Evolutionary conservation across 2,888 invertebrate species (phyloP).

Genomic region (Cremastobaeus sp.): DNA sequence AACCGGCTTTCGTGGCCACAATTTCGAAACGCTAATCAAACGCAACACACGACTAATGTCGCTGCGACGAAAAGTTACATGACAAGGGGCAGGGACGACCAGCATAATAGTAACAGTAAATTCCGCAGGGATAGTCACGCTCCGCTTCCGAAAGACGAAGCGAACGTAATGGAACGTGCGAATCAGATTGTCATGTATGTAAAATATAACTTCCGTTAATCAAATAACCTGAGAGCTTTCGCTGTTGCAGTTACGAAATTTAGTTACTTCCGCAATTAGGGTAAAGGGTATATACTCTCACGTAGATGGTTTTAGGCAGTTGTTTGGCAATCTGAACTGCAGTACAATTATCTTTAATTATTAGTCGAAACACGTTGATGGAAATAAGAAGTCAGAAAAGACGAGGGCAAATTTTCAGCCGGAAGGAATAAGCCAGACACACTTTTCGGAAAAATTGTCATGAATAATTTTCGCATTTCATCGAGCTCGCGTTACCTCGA

Average conservation of each 20-base stretch:
- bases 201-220: constrained; percentile 57
- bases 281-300: constrained; percentile 66
- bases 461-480: constrained; percentile 28
- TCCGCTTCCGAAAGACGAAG: constrained; percentile 84
- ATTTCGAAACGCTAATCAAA: constrained; percentile 78
- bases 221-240: constrained; percentile 40
- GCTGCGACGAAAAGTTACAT: constrained; percentile 70
- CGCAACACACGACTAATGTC: constrained; percentile 71
- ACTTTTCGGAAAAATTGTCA: too few relatives aligned
- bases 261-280: constrained; percentile 63
- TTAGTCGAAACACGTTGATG: constrained; percentile 30
- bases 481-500: constrained; percentile 39
- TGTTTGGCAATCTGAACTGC: constrained; percentile 22
- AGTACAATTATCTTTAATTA: constrained; percentile 36
- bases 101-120: constrained; percentile 76
- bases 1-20: constrained; percentile 82
- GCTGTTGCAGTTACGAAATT: constrained; percentile 45
- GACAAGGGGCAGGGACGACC: constrained; percentile 75
- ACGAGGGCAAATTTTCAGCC: too few relatives aligned
- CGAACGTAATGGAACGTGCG: constrained; percentile 90
- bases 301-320: constrained; percentile 58
- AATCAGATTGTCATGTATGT: constrained; percentile 94
- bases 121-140: constrained; percentile 75
- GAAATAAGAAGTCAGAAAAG: background rate
- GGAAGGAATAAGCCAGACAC: too few relatives aligned